phyloP scores from a whole-genome alignment of 2,888 invertebrate species.

The Drosophila sordidula region DNA sequence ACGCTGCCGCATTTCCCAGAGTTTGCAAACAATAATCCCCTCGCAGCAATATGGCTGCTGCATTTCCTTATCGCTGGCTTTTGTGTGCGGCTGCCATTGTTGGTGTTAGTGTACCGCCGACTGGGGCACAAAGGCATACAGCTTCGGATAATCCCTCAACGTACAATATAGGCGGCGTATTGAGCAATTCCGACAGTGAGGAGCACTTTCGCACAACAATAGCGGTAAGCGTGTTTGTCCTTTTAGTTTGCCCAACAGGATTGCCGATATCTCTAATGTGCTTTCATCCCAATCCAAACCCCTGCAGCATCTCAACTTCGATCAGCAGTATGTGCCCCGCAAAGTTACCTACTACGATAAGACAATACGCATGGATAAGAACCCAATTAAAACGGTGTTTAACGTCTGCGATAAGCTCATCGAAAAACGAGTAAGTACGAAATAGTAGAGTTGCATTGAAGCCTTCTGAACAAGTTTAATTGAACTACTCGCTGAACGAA shows the following conservation, averaged over 20 bases:
- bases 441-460: not conserved
- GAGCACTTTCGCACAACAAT: slow-evolving; percentile 93
- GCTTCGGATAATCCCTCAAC: slow-evolving; percentile 87
- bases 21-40: slow-evolving; percentile 31
- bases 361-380: slow-evolving; percentile 96
- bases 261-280: slow-evolving; percentile 17
- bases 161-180: slow-evolving; percentile 96
- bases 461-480: too few relatives aligned
- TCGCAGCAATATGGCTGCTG: slow-evolving; percentile 60
- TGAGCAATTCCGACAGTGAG: slow-evolving; percentile 93
- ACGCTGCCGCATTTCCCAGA: slow-evolving; percentile 44
- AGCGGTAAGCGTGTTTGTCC: slow-evolving; percentile 87
- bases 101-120: slow-evolving; percentile 47
- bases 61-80: slow-evolving; percentile 62
- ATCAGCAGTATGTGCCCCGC: slow-evolving; percentile 92
- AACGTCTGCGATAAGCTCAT: slow-evolving; percentile 97
- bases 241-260: slow-evolving; percentile 44
- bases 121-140: slow-evolving; percentile 71
- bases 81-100: slow-evolving; percentile 62
- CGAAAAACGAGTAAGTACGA: slow-evolving; percentile 89
- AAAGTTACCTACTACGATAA: slow-evolving; percentile 95
- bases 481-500: too few relatives aligned
- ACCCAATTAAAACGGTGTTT: slow-evolving; percentile 97
- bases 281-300: not conserved
- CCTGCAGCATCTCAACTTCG: slow-evolving; percentile 93